A percentile compares a stretch with the other conserved stretches of the same genome.
Evolutionary conservation across 2,888 invertebrate species (phyloP).

Genomic region (Cosmorhoe ocellata): DNA sequence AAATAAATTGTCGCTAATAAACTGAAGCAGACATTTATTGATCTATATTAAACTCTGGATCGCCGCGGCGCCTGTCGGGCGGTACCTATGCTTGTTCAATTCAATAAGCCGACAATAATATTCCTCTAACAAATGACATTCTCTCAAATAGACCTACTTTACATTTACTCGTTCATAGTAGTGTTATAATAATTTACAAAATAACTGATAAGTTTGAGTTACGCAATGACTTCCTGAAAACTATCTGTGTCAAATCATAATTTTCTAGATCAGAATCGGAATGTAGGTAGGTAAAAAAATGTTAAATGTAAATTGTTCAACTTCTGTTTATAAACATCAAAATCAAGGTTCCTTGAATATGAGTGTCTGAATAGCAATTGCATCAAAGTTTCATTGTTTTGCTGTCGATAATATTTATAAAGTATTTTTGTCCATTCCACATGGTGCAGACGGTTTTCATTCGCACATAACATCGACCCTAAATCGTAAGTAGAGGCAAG

Average conservation of each 20-base stretch:
- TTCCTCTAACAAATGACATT: conserved; percentile 3
- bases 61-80: conserved; percentile 53
- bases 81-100: conserved; percentile 48
- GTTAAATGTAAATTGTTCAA: background rate
- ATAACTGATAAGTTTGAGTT: background rate
- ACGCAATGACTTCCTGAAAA: background rate
- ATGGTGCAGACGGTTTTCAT: conserved; percentile 74
- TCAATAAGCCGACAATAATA: conserved; percentile 45
- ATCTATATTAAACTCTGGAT: conserved; percentile 61
- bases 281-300: background rate
- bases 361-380: background rate
- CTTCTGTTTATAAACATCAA: background rate
- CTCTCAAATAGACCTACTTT: too few species aligned
- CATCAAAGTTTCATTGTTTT: too few species aligned
- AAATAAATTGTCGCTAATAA: conserved; percentile 68
- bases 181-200: too few species aligned
- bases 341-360: background rate
- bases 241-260: background rate
- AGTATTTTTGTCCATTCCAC: conserved; percentile 50
- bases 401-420: conserved; percentile 35
- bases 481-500: conserved; percentile 68
- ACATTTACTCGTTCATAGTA: too few species aligned
- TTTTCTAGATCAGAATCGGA: background rate
- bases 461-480: conserved; percentile 77
- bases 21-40: conserved; percentile 63